Evolutionary conservation across 2,797 vertebrate species (phyloP).

Genomic region (Lateolabrax maculatus): DNA sequence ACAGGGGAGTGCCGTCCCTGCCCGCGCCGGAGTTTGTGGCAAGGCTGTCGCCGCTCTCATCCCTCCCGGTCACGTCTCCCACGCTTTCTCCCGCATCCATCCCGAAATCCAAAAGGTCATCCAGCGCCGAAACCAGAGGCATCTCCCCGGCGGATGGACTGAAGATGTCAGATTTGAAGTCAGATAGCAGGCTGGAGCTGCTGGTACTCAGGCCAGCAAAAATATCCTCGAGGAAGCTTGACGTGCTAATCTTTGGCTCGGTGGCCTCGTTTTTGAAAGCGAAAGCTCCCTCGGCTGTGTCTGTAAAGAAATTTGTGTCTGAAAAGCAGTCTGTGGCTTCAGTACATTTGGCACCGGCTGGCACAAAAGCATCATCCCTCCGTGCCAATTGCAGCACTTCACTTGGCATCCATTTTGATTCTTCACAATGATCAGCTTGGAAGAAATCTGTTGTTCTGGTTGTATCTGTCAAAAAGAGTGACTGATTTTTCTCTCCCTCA

Average conservation of each 20-base stretch:
- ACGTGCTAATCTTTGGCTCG: constrained; percentile 66
- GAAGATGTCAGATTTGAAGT: constrained; percentile 72
- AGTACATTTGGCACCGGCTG: constrained; percentile 79
- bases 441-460: constrained; percentile 39
- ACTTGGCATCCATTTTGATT: constrained; percentile 74
- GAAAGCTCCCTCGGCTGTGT: constrained; percentile 50
- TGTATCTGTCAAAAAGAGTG: constrained; percentile 37
- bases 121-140: constrained; percentile 67
- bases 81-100: constrained; percentile 50
- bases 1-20: constrained; percentile 49
- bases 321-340: constrained; percentile 63
- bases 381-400: constrained; percentile 76
- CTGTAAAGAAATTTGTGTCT: constrained; percentile 56
- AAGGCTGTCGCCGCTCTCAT: constrained; percentile 43
- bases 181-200: constrained; percentile 72
- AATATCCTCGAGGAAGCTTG: constrained; percentile 85
- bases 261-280: constrained; percentile 42
- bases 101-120: constrained; percentile 85
- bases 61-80: constrained; percentile 24
- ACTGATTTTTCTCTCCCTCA: constrained; percentile 15
- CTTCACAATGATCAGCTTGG: constrained; percentile 52
- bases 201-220: constrained; percentile 79
- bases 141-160: constrained; percentile 39
- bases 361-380: constrained; percentile 75
- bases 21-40: constrained; percentile 45